phyloP scores from a whole-genome alignment of 1,140 invertebrate species.

The Temnothorax curvispinosus region DNA sequence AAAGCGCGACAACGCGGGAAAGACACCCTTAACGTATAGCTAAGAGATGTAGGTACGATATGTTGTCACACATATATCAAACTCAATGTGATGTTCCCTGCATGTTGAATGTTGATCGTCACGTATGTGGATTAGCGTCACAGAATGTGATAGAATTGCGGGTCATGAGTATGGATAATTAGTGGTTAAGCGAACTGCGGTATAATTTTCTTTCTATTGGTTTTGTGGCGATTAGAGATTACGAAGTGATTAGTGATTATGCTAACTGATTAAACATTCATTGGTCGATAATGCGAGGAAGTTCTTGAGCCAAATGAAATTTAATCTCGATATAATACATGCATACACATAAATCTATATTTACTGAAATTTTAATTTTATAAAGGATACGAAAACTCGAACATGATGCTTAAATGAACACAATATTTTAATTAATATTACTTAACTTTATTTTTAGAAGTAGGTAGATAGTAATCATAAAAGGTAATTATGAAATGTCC shows the following conservation, averaged over 20 bases:
- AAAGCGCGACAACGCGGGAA: constrained; percentile 19
- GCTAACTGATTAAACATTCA: background rate
- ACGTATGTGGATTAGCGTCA: constrained; percentile 69
- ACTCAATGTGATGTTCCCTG: constrained; percentile 78
- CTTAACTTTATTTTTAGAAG: background rate
- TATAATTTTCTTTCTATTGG: constrained; percentile 23
- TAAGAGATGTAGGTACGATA: constrained; percentile 62
- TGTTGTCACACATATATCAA: constrained; percentile 65
- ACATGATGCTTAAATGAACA: background rate
- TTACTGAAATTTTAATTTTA: background rate
- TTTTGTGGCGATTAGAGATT: constrained; percentile 30
- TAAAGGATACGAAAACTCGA: background rate
- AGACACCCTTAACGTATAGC: constrained; percentile 67
- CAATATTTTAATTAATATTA: background rate
- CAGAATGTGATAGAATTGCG: constrained; percentile 61
- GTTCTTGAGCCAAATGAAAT: background rate
- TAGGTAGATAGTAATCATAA: background rate
- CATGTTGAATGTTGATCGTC: constrained; percentile 78
- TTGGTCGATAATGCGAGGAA: constrained; percentile 4
- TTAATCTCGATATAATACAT: background rate
- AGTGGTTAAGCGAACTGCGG: constrained; percentile 51
- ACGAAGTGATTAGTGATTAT: background rate
- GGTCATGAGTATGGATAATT: constrained; percentile 60
- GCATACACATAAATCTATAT: background rate
- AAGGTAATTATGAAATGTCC: background rate